A percentile compares a stretch with the other conserved stretches of the same genome.
phyloP scores from a whole-genome alignment of 2,888 invertebrate genomes.

The Agriopis leucophaearia region DNA sequence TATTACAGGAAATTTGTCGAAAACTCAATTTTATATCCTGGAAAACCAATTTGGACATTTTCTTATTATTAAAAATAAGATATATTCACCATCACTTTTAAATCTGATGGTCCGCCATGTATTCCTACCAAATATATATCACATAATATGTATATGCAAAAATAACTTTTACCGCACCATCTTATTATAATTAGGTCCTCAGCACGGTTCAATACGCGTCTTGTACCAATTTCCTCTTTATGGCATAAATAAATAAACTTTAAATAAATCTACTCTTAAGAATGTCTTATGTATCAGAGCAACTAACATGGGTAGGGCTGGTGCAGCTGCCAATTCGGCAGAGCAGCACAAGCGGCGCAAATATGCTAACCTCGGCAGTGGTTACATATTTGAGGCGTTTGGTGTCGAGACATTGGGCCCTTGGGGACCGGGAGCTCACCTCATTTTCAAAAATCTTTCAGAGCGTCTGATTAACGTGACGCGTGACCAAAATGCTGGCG shows the following conservation, averaged over 20 bases:
- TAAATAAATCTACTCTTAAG: slow-evolving; percentile 29
- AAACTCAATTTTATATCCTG: neutral
- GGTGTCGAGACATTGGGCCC: no score
- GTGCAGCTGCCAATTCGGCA: no score
- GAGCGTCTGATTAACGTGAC: no score
- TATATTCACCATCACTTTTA: neutral
- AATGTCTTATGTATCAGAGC: slow-evolving; percentile 50
- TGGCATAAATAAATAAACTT: slow-evolving; percentile 7
- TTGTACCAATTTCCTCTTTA: slow-evolving; percentile 12
- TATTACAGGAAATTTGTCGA: neutral
- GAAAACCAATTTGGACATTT: no score
- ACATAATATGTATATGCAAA: slow-evolving; percentile 1
- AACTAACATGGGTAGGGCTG: no score
- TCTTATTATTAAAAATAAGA: neutral
- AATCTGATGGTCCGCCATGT: slow-evolving; percentile 1
- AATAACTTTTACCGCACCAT: slow-evolving; percentile 14
- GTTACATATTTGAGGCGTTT: no score
- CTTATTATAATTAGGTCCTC: slow-evolving; percentile 8
- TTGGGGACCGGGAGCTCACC: no score
- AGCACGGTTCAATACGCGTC: neutral
- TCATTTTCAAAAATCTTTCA: no score
- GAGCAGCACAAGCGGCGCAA: no score
- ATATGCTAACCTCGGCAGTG: no score
- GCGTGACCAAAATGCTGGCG: no score
- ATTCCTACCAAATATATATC: slow-evolving; percentile 13